These are phyloP conservation scores for Pteronura brasiliensis DNA, from an alignment of 2,113 vertebrate species.

Conservation along the genomic window DNA sequence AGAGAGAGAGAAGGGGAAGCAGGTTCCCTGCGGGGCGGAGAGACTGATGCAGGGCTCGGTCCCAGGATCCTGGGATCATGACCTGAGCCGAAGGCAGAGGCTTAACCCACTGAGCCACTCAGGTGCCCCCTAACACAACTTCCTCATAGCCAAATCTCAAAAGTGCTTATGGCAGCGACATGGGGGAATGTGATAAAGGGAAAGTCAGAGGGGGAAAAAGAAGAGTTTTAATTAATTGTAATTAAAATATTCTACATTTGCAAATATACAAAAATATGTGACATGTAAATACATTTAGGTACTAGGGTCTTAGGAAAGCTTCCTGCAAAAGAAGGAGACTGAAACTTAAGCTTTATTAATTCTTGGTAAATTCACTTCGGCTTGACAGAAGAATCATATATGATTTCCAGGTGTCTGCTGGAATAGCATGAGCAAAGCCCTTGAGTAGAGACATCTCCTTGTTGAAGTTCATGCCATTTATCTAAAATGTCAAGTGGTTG, in stretches of 20 bases:
- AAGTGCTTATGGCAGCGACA: not conserved
- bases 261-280: not conserved
- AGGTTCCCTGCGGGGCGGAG: too few species aligned
- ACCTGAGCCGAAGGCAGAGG: too few species aligned
- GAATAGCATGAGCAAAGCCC: not conserved
- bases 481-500: not conserved
- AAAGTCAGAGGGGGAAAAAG: not conserved
- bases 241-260: not conserved
- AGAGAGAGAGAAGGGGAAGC: too few species aligned
- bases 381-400: not conserved
- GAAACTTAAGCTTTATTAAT: constrained; percentile 9
- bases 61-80: too few species aligned
- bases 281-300: not conserved
- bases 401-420: not conserved
- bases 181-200: not conserved
- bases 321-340: not conserved
- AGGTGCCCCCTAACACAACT: not conserved
- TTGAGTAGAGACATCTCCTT: not conserved
- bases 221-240: not conserved
- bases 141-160: not conserved
- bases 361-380: not conserved
- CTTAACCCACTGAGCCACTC: too few species aligned
- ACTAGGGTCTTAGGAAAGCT: not conserved
- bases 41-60: too few species aligned
- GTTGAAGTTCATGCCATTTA: not conserved